These are phyloP conservation scores for Drosophila mimetica DNA, from an alignment of 2,888 invertebrate species.

Conservation along the genomic window DNA sequence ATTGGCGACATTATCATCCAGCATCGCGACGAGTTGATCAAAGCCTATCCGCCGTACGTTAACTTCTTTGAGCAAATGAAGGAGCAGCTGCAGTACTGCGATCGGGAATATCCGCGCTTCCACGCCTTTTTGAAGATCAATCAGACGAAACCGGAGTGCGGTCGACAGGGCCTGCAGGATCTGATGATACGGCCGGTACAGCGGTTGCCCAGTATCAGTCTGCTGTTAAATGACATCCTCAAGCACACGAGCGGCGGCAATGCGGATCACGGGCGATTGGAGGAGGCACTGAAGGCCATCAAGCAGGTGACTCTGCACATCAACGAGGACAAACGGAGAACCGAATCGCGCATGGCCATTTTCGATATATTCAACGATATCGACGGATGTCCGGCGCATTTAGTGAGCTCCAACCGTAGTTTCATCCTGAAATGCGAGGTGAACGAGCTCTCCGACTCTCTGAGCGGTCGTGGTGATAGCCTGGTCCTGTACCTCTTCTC, in stretches of 20 bases:
- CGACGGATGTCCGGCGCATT: constrained; percentile 97
- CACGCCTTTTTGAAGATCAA: constrained; percentile 99
- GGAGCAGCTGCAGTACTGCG: constrained; percentile 95
- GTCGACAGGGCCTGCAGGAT: constrained; percentile 97
- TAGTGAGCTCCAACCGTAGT: constrained; percentile 96
- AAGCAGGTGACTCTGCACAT: constrained; percentile 98
- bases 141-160: constrained; percentile 97
- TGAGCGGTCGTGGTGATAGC: constrained; percentile 94
- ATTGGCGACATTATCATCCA: constrained; percentile 95
- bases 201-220: constrained; percentile 97
- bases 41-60: constrained; percentile 98
- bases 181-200: constrained; percentile 98
- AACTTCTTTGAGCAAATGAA: constrained; percentile 99
- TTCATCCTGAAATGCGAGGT: constrained; percentile 95
- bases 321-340: constrained; percentile 98
- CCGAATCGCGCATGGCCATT: constrained; percentile 97
- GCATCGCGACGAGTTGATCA: constrained; percentile 94
- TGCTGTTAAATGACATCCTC: constrained; percentile 96
- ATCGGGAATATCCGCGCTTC: constrained; percentile 96
- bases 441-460: constrained; percentile 92
- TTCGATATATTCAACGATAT: constrained; percentile 99
- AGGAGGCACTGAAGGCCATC: constrained; percentile 93
- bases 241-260: constrained; percentile 95
- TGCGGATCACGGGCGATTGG: constrained; percentile 93
- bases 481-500: constrained; percentile 96